Percentiles rank a stretch among this genome's conserved stretches.
phyloP scores from a whole-genome alignment of 2,113 vertebrate genomes.

The Petroica traversi region DNA sequence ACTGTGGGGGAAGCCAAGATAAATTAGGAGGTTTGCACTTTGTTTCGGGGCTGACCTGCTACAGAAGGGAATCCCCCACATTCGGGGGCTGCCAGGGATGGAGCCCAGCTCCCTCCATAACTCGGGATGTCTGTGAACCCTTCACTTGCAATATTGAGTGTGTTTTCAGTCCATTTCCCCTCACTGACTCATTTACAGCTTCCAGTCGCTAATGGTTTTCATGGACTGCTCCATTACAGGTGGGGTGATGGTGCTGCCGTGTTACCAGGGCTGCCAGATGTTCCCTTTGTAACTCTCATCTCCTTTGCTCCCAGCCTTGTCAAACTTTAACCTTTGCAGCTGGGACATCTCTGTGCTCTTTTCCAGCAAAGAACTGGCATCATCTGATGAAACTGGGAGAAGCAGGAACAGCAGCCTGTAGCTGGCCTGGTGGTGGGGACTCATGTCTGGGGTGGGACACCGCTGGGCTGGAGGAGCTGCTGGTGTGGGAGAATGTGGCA shows the following conservation, averaged over 20 bases:
- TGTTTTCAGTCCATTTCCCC: neutral
- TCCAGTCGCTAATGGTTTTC: neutral
- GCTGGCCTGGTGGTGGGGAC: fast-evolving
- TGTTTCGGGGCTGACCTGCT: neutral
- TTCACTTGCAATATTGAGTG: fast-evolving
- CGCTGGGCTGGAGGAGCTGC: neutral
- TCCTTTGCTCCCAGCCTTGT: fast-evolving
- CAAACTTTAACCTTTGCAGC: neutral
- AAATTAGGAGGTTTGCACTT: neutral
- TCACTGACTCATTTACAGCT: neutral
- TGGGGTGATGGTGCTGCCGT: neutral
- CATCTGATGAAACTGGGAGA: neutral
- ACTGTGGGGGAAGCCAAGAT: neutral
- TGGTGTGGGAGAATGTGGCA: fast-evolving
- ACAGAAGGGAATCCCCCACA: neutral
- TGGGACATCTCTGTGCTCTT: fast-evolving
- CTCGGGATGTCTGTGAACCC: fast-evolving
- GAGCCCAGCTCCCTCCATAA: neutral
- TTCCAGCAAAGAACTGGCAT: neutral
- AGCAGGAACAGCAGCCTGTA: neutral
- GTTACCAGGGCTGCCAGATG: neutral
- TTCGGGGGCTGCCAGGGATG: neutral
- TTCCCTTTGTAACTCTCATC: neutral
- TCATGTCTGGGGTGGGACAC: fast-evolving
- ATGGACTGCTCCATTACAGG: neutral